phyloP scores from a whole-genome alignment of 2,113 vertebrate genomes.

The Rhombomys opimus region DNA sequence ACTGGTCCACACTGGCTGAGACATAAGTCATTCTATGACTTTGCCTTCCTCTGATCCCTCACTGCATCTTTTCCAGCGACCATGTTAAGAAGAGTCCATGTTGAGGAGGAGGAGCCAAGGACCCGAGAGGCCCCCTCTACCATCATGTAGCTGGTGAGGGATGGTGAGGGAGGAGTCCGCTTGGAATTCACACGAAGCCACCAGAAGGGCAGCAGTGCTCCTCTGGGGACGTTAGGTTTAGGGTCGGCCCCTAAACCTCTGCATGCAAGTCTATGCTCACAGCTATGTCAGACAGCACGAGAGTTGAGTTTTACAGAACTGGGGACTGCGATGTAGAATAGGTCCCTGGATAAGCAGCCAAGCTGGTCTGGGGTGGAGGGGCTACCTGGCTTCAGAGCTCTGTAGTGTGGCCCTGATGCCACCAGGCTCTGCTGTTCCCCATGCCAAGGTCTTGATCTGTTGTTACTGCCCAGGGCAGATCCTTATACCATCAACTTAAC shows the following conservation, averaged over 20 bases:
- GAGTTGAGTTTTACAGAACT: background rate
- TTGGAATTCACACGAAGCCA: background rate
- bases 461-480: background rate
- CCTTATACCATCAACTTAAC: background rate
- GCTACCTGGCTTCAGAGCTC: background rate
- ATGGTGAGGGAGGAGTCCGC: background rate
- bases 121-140: background rate
- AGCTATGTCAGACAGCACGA: fast-evolving
- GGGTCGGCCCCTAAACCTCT: background rate
- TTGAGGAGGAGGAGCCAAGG: fast-evolving
- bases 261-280: fast-evolving
- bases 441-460: background rate
- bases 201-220: background rate
- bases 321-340: background rate
- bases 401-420: background rate
- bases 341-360: background rate
- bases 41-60: background rate
- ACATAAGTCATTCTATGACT: background rate
- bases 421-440: background rate
- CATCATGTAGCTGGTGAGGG: background rate
- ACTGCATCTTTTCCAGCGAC: too few relatives aligned
- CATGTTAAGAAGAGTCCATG: background rate
- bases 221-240: background rate
- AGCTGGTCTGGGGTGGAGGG: background rate
- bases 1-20: background rate